These are phyloP conservation scores for Sternarchorhynchus goeldii DNA, from an alignment of 2,797 vertebrate genomes.

Conservation along the genomic window DNA sequence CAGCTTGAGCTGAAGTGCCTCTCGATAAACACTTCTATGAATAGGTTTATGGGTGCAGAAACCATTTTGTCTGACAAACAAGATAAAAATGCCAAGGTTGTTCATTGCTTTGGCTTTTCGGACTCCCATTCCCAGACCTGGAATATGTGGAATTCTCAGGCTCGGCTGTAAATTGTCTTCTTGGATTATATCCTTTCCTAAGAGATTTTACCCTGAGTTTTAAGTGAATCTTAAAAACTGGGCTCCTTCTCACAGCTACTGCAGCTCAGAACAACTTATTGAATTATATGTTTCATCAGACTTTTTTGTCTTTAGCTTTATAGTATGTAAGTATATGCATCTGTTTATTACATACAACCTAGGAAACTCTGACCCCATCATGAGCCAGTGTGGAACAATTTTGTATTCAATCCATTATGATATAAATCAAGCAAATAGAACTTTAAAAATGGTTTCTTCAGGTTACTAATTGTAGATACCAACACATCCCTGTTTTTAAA, in stretches of 20 bases:
- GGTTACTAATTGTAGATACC: no score
- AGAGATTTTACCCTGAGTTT: background rate
- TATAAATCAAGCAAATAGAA: no score
- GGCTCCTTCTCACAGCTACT: background rate
- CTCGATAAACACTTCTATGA: constrained; percentile 78
- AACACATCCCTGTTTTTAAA: no score
- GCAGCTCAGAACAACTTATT: background rate
- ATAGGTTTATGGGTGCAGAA: constrained; percentile 82
- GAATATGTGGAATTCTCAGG: constrained; percentile 84
- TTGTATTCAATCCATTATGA: no score
- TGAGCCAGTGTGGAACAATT: no score
- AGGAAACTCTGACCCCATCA: no score
- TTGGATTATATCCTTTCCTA: constrained; percentile 65
- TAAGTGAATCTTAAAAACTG: constrained; percentile 63
- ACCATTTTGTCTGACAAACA: constrained; percentile 87
- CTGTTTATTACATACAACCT: no score
- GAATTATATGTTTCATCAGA: background rate
- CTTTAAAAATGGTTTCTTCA: no score
- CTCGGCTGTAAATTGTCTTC: constrained; percentile 82
- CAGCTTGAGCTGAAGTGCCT: constrained; percentile 81
- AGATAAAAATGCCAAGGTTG: constrained; percentile 85
- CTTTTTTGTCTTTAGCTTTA: no score
- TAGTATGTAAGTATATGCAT: no score
- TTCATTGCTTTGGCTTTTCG: constrained; percentile 72
- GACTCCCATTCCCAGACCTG: constrained; percentile 80